Evolutionary conservation across 2,888 invertebrate genomes (phyloP), one percentile per base, ranked within the genome.

Genomic region (Lithophane ornitopus): DNA sequence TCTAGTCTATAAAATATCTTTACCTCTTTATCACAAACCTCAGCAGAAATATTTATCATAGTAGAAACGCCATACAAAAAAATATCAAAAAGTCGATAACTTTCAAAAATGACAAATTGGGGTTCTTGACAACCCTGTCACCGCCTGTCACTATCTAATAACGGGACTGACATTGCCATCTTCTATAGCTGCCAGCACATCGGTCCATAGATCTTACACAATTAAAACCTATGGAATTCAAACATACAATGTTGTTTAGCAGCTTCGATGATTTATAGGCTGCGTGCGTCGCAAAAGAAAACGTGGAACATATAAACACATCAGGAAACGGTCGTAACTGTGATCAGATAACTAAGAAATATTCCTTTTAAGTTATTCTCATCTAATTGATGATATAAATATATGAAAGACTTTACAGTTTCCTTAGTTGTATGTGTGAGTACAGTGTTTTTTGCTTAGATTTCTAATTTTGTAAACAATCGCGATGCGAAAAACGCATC

Each of bases 221-320:
- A 90, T 91, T 90, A 91, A 90, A 90, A 89, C 69, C 86, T 78
- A 84, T 82, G 87, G 89, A 90, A 90, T 89, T 86, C 80, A 80
- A 71, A 81, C 77, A 77, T 80, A 90, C 88, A 89, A 87, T 89
- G 89, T 89, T 88, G 75, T 56, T 80, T 69, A 56, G 58, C 76
- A 71, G 70, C 77, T 52, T 65, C 39, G 34, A 84, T 85, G 82
- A 86, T 85, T 81, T 80, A 84, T 73, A 59, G 74, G 28, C 63
- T 78, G 81, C 77, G 81, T 72, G 76, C 39, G 58, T 16, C 14
- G 75, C 39, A 41, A 76, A 75, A 78, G 77, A 80, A 84, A 82
- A 78, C 71, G 61, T 16, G 46, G 54, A 1, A 49, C 76, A 76
- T 74, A 83, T 85, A 87, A 82, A 74, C 54, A 63, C 11, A 76